These are phyloP conservation scores for Torymus aiolomorphi DNA, from an alignment of 2,888 invertebrate genomes.

Conservation along the genomic window DNA sequence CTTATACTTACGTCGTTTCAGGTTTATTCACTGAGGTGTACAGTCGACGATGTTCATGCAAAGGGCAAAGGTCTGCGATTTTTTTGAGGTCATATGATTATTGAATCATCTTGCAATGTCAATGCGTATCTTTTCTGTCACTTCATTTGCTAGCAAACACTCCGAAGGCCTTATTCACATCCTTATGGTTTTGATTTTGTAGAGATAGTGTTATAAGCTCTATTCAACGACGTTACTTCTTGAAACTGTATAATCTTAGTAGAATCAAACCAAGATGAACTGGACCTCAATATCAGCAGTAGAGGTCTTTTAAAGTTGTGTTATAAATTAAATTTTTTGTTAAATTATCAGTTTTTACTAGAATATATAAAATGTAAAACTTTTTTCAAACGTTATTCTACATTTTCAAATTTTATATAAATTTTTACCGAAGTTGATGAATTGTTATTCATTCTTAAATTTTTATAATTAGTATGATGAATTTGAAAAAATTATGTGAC, in stretches of 20 bases:
- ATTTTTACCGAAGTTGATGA: no score
- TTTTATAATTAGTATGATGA: not conserved
- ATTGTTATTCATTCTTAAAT: no score
- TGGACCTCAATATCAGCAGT: constrained; percentile 47
- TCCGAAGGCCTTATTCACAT: not conserved
- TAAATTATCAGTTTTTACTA: no score
- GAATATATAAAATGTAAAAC: no score
- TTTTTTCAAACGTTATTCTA: no score
- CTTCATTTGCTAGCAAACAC: not conserved
- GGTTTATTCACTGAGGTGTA: not conserved
- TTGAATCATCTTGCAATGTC: constrained; percentile 7
- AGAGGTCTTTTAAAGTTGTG: constrained; percentile 28
- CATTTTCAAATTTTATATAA: no score
- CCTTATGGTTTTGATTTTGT: constrained; percentile 19
- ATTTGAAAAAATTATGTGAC: not conserved
- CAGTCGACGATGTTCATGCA: not conserved
- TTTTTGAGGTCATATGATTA: constrained; percentile 25
- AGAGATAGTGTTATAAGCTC: constrained; percentile 31
- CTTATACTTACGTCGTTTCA: not conserved
- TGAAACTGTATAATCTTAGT: not conserved
- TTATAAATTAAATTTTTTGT: not conserved
- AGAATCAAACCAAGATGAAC: constrained; percentile 33
- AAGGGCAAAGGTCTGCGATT: constrained; percentile 11
- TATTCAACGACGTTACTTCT: constrained; percentile 25
- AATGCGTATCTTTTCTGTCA: not conserved